Evolutionary conservation across 2,113 vertebrate species (phyloP).

Genomic region (Psilopogon haemacephalus): DNA sequence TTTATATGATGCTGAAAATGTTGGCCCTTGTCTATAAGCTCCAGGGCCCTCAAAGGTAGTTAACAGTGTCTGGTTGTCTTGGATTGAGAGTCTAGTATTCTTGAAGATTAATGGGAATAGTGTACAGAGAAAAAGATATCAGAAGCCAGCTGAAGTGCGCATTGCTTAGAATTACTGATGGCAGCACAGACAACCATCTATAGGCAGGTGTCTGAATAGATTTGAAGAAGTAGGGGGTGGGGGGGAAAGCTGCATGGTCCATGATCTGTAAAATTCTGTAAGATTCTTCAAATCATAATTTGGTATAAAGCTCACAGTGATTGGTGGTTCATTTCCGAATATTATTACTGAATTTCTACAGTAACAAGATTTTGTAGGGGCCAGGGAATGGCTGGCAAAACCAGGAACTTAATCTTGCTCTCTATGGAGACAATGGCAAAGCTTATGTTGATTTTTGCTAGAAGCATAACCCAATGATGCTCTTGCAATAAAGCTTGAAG

Average conservation of each 20-base stretch:
- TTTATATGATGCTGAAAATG: neutral
- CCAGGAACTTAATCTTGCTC: neutral
- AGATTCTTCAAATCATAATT: neutral
- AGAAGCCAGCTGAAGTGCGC: neutral
- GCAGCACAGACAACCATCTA: neutral
- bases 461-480: neutral
- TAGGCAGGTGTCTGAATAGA: neutral
- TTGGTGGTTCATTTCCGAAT: neutral
- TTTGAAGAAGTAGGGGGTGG: neutral
- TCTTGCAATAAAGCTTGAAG: neutral
- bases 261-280: neutral
- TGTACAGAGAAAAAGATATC: neutral
- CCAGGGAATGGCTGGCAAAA: neutral
- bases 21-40: neutral
- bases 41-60: neutral
- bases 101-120: neutral
- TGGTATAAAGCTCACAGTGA: neutral
- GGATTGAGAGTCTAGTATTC: neutral
- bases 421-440: neutral
- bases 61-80: neutral
- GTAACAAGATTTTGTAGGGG: neutral
- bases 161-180: neutral
- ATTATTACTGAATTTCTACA: neutral
- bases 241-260: neutral
- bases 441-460: neutral